Conservation (phyloP, 2,797 vertebrate species). For the Sardinella longiceps region DNA sequence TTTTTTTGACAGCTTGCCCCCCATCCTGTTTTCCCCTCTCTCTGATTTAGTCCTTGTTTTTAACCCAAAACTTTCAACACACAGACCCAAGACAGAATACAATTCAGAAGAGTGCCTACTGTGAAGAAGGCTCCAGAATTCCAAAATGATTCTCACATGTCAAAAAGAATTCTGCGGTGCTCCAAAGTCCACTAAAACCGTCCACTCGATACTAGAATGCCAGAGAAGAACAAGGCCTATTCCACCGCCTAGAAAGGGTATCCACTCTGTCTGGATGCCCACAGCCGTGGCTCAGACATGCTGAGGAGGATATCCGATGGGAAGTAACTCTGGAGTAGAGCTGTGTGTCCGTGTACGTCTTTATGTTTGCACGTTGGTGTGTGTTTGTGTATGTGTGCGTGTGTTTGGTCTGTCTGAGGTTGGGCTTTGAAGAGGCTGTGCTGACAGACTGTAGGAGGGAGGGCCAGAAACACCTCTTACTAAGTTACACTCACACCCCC, state of each 20-base stretch:
- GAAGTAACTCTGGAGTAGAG: neutral
- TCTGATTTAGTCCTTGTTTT: neutral
- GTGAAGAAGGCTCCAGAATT: neutral
- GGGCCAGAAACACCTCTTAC: conserved; percentile 69
- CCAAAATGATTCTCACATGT: neutral
- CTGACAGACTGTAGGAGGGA: conserved; percentile 49
- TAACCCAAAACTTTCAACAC: neutral
- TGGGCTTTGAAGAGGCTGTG: conserved; percentile 25
- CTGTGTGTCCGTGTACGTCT: neutral
- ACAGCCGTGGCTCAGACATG: neutral
- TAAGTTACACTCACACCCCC: conserved; percentile 55
- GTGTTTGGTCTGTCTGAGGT: conserved; percentile 33
- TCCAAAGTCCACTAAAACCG: neutral
- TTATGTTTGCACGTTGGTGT: conserved; percentile 2
- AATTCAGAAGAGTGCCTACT: neutral
- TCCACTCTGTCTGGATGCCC: neutral
- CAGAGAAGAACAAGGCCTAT: neutral
- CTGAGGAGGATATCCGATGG: neutral
- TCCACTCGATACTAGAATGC: neutral
- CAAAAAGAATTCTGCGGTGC: neutral
- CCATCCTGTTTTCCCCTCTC: conserved; percentile 65
- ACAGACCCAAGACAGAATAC: neutral
- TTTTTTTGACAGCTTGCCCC: conserved; percentile 68
- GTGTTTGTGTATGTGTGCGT: neutral
- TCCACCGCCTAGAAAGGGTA: neutral